A percentile compares a stretch with the other conserved stretches of the same genome.
phyloP scores from a whole-genome alignment of 2,797 vertebrate species.

The Microcaecilia unicolor region DNA sequence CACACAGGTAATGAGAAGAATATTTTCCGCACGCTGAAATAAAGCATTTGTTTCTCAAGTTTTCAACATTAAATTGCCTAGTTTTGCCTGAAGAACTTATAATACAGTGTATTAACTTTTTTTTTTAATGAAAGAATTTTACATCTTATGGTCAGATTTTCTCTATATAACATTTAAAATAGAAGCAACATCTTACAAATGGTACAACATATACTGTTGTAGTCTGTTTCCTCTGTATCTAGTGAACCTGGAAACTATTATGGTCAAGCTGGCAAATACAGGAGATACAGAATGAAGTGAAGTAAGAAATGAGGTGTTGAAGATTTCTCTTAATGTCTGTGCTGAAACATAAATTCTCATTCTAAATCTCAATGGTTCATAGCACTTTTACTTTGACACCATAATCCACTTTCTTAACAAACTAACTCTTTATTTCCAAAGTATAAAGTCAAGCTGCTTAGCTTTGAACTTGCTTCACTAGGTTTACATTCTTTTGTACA shows the following conservation, averaged over 20 bases:
- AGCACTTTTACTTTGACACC: too few relatives aligned
- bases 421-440: conserved; percentile 18
- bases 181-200: conserved; percentile 8
- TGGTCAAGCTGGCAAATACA: conserved; percentile 9
- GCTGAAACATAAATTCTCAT: conserved; percentile 12
- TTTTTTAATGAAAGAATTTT: conserved; percentile 22
- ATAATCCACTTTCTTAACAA: conserved; percentile 9
- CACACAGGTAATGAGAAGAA: conserved; percentile 37
- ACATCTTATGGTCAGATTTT: conserved; percentile 29
- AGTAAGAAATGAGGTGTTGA: not conserved
- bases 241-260: conserved; percentile 31
- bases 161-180: conserved; percentile 18
- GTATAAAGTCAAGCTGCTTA: conserved; percentile 13
- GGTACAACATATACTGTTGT: conserved; percentile 8
- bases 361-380: not conserved
- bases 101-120: conserved; percentile 24
- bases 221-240: conserved; percentile 6
- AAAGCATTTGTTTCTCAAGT: conserved; percentile 33
- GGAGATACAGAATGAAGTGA: conserved; percentile 15
- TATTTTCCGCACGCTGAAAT: conserved; percentile 22
- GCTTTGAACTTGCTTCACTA: conserved; percentile 20
- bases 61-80: conserved; percentile 37
- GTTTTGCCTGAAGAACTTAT: conserved; percentile 33
- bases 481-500: too few relatives aligned
- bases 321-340: conserved; percentile 8